Evolutionary conservation across 2,113 vertebrate genomes (phyloP).

Genomic region (Hyperoodon ampullatus): DNA sequence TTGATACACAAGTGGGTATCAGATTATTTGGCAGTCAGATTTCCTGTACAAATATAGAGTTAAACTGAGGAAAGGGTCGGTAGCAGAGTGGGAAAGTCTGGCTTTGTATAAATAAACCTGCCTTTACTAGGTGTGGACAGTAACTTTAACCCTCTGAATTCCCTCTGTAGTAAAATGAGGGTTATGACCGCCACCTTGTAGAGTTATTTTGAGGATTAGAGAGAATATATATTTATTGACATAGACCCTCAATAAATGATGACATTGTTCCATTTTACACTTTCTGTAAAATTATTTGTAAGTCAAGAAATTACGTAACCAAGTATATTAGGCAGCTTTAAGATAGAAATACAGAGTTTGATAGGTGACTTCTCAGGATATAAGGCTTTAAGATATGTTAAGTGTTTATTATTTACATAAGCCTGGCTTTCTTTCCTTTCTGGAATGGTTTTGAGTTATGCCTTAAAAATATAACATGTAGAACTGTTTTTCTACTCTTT

Average conservation of each 20-base stretch:
- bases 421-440: conserved; percentile 16
- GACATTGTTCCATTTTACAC: conserved; percentile 11
- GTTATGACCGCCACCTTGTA: neutral
- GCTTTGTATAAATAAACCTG: neutral
- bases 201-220: conserved; percentile 23
- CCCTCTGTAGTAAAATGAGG: neutral
- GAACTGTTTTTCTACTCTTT: neutral
- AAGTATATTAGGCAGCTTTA: conserved; percentile 2
- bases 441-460: conserved; percentile 53
- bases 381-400: neutral
- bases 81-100: neutral
- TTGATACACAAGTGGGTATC: neutral
- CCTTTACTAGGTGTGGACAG: neutral
- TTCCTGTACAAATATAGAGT: neutral
- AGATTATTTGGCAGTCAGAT: neutral
- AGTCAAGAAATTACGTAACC: conserved; percentile 3
- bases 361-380: neutral
- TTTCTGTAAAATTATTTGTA: conserved; percentile 28
- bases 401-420: conserved; percentile 35
- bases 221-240: conserved; percentile 9
- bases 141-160: conserved; percentile 39
- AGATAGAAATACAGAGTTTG: neutral
- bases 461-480: conserved; percentile 2
- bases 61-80: neutral
- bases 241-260: neutral